Evolutionary conservation across 2,888 invertebrate species (phyloP).

Genomic region (Sinopyrophorus schimmeli): DNA sequence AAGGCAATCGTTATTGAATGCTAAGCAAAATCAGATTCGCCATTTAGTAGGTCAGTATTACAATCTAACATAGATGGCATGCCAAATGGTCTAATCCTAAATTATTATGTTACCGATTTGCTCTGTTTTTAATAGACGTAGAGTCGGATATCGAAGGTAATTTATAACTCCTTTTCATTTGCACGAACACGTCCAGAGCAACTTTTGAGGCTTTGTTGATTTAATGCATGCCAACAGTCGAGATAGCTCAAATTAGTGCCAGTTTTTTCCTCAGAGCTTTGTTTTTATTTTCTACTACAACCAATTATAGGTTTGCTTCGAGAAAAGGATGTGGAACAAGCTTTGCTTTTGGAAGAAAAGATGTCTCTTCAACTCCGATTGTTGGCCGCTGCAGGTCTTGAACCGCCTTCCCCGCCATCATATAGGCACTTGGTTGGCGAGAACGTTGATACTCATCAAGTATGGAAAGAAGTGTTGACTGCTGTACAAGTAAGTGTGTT

Average conservation of each 20-base stretch:
- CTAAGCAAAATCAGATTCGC: conserved; percentile 76
- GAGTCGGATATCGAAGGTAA: conserved; percentile 58
- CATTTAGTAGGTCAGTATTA: conserved; percentile 74
- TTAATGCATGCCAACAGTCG: not conserved
- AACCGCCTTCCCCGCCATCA: conserved; percentile 66
- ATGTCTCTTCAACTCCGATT: conserved; percentile 81
- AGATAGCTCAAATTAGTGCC: not conserved
- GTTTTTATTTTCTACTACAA: not conserved
- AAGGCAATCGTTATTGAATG: conserved; percentile 73
- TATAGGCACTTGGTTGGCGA: conserved; percentile 79
- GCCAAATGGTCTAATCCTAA: too few relatives aligned
- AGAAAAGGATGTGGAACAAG: conserved; percentile 86
- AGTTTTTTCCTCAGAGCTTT: not conserved
- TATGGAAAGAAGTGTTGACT: conserved; percentile 81
- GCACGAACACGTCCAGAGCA: conserved; percentile 4
- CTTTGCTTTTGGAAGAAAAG: conserved; percentile 84
- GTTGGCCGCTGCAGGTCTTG: conserved; percentile 69
- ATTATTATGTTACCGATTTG: conserved; percentile 30
- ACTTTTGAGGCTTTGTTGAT: not conserved
- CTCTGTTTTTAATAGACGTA: conserved; percentile 49
- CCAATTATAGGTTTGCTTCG: conserved; percentile 76
- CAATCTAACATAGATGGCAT: not conserved
- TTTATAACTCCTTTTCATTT: conserved; percentile 28
- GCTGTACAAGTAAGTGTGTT: conserved; percentile 71
- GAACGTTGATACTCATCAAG: conserved; percentile 73